A percentile compares a stretch with the other conserved stretches of the same genome.
Evolutionary conservation across 2,888 invertebrate species (phyloP).

Genomic region (Clanis bilineata): DNA sequence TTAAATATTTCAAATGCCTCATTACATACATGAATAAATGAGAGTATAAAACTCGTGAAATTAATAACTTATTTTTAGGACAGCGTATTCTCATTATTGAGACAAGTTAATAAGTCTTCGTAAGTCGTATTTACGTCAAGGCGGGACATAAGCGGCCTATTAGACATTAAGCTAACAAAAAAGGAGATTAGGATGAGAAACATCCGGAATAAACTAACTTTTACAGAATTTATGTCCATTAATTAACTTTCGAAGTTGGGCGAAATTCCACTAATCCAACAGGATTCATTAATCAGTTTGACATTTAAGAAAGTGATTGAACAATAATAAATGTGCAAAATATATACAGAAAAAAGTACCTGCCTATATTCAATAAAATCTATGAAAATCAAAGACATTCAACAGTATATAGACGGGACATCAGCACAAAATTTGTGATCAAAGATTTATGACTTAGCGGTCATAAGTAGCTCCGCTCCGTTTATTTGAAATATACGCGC

Average conservation of each 20-base stretch:
- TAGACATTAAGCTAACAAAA: constrained; percentile 60
- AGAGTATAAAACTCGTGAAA: background rate
- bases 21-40: background rate
- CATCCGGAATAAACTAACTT: constrained; percentile 40
- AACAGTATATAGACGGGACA: too few relatives aligned
- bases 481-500: too few relatives aligned
- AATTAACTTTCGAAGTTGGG: constrained; percentile 19
- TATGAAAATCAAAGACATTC: too few relatives aligned
- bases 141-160: constrained; percentile 52
- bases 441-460: too few relatives aligned
- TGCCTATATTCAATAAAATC: too few relatives aligned
- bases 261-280: constrained; percentile 18
- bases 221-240: constrained; percentile 24
- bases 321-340: constrained; percentile 5
- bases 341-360: background rate
- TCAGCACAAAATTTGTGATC: too few relatives aligned
- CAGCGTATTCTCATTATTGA: constrained; percentile 55
- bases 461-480: too few relatives aligned
- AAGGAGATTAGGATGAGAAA: constrained; percentile 53
- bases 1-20: background rate
- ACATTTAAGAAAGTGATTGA: constrained; percentile 17
- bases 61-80: constrained; percentile 7
- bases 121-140: constrained; percentile 73
- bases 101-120: constrained; percentile 70
- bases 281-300: constrained; percentile 16